These are phyloP conservation scores for Tiliacea citrago DNA, from an alignment of 2,888 invertebrate genomes.

Conservation along the genomic window DNA sequence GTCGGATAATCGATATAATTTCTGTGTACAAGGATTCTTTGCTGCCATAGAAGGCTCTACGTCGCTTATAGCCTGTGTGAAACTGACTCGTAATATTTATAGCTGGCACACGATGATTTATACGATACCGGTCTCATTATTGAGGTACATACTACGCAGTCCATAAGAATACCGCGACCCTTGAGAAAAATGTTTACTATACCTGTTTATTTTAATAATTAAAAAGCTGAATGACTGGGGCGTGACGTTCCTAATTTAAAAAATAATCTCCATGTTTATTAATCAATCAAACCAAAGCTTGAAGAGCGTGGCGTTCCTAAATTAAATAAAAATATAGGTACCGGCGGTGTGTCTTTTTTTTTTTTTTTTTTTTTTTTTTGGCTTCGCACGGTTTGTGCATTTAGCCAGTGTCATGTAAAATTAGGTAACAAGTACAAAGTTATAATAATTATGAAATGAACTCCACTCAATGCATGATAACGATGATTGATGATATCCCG, in stretches of 20 bases:
- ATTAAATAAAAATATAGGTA: background rate
- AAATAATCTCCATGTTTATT: background rate
- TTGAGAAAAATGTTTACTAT: constrained; percentile 16
- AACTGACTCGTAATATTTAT: constrained; percentile 62
- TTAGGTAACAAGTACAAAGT: too few relatives aligned
- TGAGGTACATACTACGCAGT: constrained; percentile 9
- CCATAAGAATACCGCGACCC: constrained; percentile 15
- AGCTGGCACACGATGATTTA: constrained; percentile 58
- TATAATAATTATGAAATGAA: too few relatives aligned
- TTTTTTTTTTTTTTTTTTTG: too few relatives aligned
- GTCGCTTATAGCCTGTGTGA: constrained; percentile 48
- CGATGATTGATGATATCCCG: too few relatives aligned
- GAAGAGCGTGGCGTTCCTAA: background rate
- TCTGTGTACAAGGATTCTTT: constrained; percentile 60
- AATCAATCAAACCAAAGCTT: background rate
- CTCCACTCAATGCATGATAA: too few relatives aligned
- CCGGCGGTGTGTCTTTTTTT: too few relatives aligned
- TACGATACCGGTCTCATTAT: constrained; percentile 37
- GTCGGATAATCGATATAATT: constrained; percentile 46
- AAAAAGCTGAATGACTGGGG: background rate
- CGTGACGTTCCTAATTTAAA: background rate
- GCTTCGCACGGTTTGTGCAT: too few relatives aligned
- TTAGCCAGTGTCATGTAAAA: too few relatives aligned
- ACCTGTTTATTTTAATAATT: background rate
- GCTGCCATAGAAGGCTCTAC: constrained; percentile 58